Base-by-base conservation (phyloP, 2,797 vertebrate species). In the Acipenser transmontanus region DNA sequence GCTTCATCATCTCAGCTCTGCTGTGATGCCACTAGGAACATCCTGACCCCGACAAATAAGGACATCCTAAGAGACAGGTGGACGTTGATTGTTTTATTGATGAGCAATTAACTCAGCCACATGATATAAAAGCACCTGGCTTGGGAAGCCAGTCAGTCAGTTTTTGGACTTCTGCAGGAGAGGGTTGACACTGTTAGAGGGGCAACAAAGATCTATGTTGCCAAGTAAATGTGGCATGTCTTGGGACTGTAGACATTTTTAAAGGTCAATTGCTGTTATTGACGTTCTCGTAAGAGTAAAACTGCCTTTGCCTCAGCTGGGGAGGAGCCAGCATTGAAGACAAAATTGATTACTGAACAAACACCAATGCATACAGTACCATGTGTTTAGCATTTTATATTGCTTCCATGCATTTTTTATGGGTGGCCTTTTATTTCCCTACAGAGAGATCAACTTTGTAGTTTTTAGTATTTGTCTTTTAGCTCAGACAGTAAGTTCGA, bases 211-310 rank as follows among this genome's bases (percentile, higher is more conserved):
- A 57, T 57, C 14, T 11, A 57, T 14, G n/a, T n/a, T 7, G 12
- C 54, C 54, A 57, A 57, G 54, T 57, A 11, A 57, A 57, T 57
- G 11, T 57, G 12, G 12, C 54, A 57, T 57, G 54, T 13, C 12
- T 13, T 57, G 54, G 9, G 12, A 57, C 54, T 57, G 54, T 57
- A n/a, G 12, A 61, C n/a, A 61, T 20, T 54, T 61, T 17, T 34
- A 61, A 61, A 61, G 60, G 60, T 61, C 54, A 57, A 57, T 57
- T n/a, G 54, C 11, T 57, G 14, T 57, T 57, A 57, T 57, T n/a
- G 54, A 57, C 12, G 7, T 57, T 57, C 54, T 57, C 11, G 54
- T 57, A 34, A 61, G 17, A 12, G 7, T 13, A 60, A 60, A 60
- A 14, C 59, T 61, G 60, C 17, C 9, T 34, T 61, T 8, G 34